Conservation (phyloP, 2,888 invertebrate genomes). For the Anoplius nigerrimus region DNA sequence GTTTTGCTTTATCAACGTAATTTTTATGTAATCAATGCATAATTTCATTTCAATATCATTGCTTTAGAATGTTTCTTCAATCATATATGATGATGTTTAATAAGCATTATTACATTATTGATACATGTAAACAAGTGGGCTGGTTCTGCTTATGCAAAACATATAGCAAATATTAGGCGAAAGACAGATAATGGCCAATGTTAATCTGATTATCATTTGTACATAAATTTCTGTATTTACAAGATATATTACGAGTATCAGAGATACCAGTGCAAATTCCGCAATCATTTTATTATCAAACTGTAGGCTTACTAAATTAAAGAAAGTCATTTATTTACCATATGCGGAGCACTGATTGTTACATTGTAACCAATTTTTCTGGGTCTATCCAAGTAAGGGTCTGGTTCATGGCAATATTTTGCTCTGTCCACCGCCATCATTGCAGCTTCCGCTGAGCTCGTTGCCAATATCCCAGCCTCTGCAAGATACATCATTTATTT, state of each 20-base stretch:
- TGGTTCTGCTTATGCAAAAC: too few species aligned
- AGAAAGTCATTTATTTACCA: slow-evolving; percentile 79
- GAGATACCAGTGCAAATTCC: neutral
- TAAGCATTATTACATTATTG: too few species aligned
- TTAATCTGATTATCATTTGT: too few species aligned
- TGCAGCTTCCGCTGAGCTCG: slow-evolving; percentile 85
- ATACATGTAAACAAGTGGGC: too few species aligned
- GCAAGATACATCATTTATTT: slow-evolving; percentile 17
- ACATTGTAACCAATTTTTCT: slow-evolving; percentile 96
- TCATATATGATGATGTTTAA: too few species aligned
- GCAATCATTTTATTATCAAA: neutral
- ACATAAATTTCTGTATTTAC: too few species aligned
- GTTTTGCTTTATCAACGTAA: slow-evolving; percentile 7
- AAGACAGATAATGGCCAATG: too few species aligned
- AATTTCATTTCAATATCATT: neutral
- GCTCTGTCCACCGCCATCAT: slow-evolving; percentile 91
- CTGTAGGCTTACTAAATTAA: neutral
- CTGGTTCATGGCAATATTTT: slow-evolving; percentile 83
- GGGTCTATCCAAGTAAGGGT: slow-evolving; percentile 93
- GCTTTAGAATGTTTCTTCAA: too few species aligned
- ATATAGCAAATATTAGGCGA: too few species aligned
- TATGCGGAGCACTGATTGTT: slow-evolving; percentile 97
- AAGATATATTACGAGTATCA: neutral
- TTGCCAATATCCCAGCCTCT: slow-evolving; percentile 90
- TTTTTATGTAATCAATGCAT: slow-evolving; percentile 9